A percentile compares a stretch with the other conserved stretches of the same genome.
These are phyloP conservation scores for Keiferia lycopersicella DNA, from an alignment of 2,888 invertebrate species.

Conservation along the genomic window DNA sequence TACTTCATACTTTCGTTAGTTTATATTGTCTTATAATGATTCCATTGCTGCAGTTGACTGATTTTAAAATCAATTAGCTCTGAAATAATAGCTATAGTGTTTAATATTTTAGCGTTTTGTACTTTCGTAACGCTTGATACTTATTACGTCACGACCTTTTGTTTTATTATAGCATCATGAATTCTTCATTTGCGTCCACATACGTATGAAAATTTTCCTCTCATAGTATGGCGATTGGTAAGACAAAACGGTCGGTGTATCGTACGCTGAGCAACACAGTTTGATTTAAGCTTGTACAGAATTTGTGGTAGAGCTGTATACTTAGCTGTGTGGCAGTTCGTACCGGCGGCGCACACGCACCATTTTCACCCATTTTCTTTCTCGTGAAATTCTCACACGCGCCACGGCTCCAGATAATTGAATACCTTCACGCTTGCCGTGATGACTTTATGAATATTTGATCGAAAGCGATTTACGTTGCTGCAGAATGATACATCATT, in stretches of 20 bases:
- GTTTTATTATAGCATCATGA: conserved; percentile 1
- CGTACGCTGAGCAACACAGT: too few species aligned
- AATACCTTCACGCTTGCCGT: conserved; percentile 75
- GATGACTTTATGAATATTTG: conserved; percentile 61
- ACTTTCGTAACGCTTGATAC: neutral
- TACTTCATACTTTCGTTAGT: neutral
- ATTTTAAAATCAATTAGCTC: neutral
- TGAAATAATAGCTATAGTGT: neutral
- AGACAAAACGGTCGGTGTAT: conserved; percentile 6
- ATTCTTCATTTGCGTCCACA: neutral
- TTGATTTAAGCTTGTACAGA: too few species aligned
- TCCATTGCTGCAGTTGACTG: neutral
- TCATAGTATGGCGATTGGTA: neutral
- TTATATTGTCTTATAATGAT: conserved; percentile 1
- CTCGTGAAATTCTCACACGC: conserved; percentile 73
- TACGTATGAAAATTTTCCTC: neutral
- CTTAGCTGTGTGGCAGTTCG: neutral
- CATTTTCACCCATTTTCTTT: conserved; percentile 75
- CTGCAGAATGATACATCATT: conserved; percentile 15
- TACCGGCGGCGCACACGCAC: conserved; percentile 44
- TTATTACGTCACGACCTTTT: neutral
- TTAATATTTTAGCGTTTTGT: neutral
- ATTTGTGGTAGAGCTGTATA: too few species aligned
- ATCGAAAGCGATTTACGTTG: conserved; percentile 34
- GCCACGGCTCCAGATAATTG: conserved; percentile 55